These are phyloP conservation scores for Idaea aversata DNA, from an alignment of 2,888 invertebrate genomes.

Conservation along the genomic window DNA sequence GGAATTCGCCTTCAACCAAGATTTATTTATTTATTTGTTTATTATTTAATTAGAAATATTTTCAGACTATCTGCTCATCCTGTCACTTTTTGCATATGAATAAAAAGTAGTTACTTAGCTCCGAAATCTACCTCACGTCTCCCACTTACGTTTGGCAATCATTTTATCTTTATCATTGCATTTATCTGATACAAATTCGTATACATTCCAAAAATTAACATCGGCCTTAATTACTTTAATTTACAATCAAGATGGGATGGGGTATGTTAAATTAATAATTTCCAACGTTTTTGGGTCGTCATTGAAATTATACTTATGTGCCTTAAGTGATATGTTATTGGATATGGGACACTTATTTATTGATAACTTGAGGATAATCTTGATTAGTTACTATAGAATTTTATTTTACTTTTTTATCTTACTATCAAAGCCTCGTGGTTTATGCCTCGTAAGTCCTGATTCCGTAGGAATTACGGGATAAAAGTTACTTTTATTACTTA, in stretches of 20 bases:
- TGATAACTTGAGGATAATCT: not conserved
- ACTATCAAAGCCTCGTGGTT: too few species aligned
- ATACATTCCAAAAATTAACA: conserved; percentile 28
- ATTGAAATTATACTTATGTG: conserved; percentile 12
- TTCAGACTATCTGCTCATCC: too few species aligned
- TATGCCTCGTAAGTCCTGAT: too few species aligned
- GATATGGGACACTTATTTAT: conserved; percentile 10
- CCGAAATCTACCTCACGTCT: not conserved
- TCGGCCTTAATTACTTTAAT: conserved; percentile 27
- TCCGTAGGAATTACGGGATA: too few species aligned
- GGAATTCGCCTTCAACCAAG: too few species aligned
- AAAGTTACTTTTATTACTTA: too few species aligned
- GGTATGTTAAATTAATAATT: conserved; percentile 27
- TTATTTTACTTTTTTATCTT: too few species aligned
- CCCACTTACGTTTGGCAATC: conserved; percentile 8
- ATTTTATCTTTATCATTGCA: conserved; percentile 26
- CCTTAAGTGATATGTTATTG: conserved; percentile 12
- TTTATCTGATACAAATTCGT: conserved; percentile 25
- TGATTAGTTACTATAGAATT: not conserved
- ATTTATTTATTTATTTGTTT: too few species aligned
- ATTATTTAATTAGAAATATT: too few species aligned
- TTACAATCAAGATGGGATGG: conserved; percentile 25
- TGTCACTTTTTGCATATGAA: too few species aligned
- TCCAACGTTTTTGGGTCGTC: conserved; percentile 21
- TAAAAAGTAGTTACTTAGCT: not conserved